Percentiles rank a stretch among this genome's conserved stretches.
Evolutionary conservation across 2,797 vertebrate species (phyloP).

Genomic region (Lagorchestes hirsutus): DNA sequence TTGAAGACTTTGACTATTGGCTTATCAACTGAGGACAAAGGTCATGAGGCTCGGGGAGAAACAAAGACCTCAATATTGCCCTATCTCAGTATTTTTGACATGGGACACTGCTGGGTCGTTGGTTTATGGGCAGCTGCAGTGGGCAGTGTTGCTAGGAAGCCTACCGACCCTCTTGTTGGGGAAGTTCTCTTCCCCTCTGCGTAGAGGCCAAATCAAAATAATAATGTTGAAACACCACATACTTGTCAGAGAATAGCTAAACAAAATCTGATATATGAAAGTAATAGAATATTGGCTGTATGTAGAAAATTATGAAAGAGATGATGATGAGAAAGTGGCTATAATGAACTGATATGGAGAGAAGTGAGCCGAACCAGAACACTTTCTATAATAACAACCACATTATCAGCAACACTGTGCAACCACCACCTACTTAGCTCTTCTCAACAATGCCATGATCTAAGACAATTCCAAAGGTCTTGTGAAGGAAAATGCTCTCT

Average conservation of each 20-base stretch:
- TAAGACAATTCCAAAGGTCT: not conserved
- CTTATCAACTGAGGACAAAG: not conserved
- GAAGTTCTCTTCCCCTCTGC: not conserved
- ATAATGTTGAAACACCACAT: not conserved
- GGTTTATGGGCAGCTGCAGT: conserved; percentile 26
- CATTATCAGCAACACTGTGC: not conserved
- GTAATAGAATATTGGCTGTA: not conserved
- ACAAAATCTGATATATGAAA: not conserved
- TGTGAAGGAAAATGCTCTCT: not conserved
- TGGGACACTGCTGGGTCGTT: not conserved
- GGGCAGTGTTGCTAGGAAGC: not conserved
- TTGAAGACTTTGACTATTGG: conserved; percentile 22
- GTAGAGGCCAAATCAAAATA: not conserved
- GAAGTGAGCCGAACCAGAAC: not conserved
- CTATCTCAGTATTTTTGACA: conserved; percentile 21
- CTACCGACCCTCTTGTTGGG: not conserved
- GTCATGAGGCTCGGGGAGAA: not conserved
- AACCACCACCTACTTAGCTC: not conserved
- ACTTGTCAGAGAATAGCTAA: not conserved
- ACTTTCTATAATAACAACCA: not conserved
- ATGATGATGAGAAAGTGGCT: not conserved
- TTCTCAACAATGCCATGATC: not conserved
- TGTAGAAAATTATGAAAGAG: not conserved
- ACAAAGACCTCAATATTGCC: not conserved
- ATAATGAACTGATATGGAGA: not conserved